phyloP scores from a whole-genome alignment of 2,113 vertebrate genomes.

The Phylloscopus whistleri region DNA sequence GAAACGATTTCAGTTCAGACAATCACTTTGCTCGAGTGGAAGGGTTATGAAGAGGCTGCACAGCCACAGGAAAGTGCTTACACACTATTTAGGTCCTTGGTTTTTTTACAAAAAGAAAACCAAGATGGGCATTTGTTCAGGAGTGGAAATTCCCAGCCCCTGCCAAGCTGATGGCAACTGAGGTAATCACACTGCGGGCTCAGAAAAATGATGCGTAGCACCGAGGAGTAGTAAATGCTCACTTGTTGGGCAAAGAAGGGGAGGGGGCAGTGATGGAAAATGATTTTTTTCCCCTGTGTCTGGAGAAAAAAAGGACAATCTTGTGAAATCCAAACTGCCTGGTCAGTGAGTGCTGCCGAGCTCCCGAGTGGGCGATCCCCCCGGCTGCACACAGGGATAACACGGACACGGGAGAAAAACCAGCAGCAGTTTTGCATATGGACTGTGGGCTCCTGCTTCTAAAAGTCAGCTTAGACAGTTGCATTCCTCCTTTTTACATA shows the following conservation, averaged over 20 bases:
- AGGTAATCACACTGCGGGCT: rapidly evolving
- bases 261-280: neutral
- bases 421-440: neutral
- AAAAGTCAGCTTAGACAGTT: neutral
- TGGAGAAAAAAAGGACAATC: neutral
- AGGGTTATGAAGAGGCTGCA: slow-evolving; percentile 37
- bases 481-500: neutral
- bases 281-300: neutral
- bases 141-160: neutral
- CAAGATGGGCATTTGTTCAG: neutral
- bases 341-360: neutral
- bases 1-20: slow-evolving; percentile 52
- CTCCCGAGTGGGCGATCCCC: rapidly evolving
- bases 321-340: neutral
- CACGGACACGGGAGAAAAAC: rapidly evolving
- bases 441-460: neutral
- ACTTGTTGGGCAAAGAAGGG: neutral
- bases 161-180: neutral
- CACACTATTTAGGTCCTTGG: neutral
- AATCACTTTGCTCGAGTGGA: slow-evolving; percentile 47
- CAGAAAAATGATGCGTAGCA: neutral
- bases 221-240: neutral
- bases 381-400: rapidly evolving
- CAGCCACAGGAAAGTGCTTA: neutral
- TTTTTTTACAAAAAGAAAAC: neutral